Percentiles rank a stretch among this genome's conserved stretches.
These are phyloP conservation scores for Saguinus imperator DNA, from an alignment of 2,113 vertebrate genomes.

Conservation along the genomic window DNA sequence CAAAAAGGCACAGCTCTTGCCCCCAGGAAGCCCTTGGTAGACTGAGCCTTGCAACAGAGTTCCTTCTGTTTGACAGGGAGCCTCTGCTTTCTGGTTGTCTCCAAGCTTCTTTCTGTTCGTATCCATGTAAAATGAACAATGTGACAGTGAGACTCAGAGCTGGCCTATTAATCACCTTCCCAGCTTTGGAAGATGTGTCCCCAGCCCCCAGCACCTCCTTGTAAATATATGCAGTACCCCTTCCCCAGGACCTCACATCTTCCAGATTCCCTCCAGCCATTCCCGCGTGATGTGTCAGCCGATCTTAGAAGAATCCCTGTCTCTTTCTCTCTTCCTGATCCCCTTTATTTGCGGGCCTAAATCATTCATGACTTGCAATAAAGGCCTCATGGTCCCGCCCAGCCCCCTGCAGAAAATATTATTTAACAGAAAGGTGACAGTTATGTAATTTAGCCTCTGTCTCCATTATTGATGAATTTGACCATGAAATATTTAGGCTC, in stretches of 20 bases:
- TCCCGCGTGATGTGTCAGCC: neutral
- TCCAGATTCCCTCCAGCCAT: neutral
- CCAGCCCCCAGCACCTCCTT: neutral
- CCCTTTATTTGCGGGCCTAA: constrained; percentile 82
- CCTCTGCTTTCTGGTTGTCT: neutral
- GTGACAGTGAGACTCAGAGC: neutral
- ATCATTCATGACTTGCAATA: constrained; percentile 85
- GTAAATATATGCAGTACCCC: neutral
- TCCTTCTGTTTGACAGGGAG: neutral
- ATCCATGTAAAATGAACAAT: neutral
- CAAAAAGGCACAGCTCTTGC: neutral
- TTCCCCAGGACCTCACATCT: neutral
- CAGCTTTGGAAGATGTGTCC: neutral
- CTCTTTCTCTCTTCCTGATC: constrained; percentile 38
- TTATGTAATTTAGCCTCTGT: constrained; percentile 85
- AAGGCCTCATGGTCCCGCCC: constrained; percentile 71
- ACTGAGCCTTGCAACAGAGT: neutral
- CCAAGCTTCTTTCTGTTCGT: neutral
- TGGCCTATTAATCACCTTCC: neutral
- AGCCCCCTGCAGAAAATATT: constrained; percentile 83
- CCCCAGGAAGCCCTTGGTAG: neutral
- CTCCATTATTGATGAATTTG: constrained; percentile 89
- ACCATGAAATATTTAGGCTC: constrained; percentile 87
- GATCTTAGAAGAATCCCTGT: constrained; percentile 56
- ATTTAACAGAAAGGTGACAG: constrained; percentile 87